phyloP scores from a whole-genome alignment of 2,113 vertebrate genomes.

The Podiceps cristatus region DNA sequence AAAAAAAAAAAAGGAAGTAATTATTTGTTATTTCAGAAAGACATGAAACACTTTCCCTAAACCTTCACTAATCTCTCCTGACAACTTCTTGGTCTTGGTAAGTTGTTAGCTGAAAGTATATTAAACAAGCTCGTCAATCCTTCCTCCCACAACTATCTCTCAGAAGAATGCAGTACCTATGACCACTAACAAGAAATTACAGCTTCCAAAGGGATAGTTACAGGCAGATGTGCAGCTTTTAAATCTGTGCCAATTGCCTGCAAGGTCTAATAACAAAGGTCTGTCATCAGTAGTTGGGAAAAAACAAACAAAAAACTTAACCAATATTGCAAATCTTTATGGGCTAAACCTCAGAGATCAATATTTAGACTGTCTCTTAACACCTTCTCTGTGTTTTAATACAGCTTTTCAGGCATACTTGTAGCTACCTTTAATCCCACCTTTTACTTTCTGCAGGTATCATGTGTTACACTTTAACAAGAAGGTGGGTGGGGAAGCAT shows the following conservation, averaged over 20 bases:
- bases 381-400: not conserved
- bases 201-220: not conserved
- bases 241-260: not conserved
- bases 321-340: not conserved
- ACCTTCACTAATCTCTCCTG: slow-evolving; percentile 22
- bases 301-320: not conserved
- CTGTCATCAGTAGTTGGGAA: not conserved
- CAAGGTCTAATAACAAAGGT: not conserved
- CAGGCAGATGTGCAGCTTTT: not conserved
- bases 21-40: slow-evolving; percentile 57
- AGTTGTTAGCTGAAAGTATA: not conserved
- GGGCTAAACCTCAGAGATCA: not conserved
- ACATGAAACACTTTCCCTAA: slow-evolving; percentile 24
- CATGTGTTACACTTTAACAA: not conserved
- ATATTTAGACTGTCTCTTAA: not conserved
- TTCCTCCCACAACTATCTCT: not conserved
- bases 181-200: not conserved
- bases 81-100: not conserved
- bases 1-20: not conserved
- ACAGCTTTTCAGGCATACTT: not conserved
- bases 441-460: not conserved
- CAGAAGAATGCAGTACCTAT: not conserved
- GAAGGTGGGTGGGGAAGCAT: not conserved
- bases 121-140: not conserved
- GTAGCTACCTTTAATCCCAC: not conserved